Base-by-base conservation (phyloP, 2,888 invertebrate species). In the Lasioglossum pauxillum region DNA sequence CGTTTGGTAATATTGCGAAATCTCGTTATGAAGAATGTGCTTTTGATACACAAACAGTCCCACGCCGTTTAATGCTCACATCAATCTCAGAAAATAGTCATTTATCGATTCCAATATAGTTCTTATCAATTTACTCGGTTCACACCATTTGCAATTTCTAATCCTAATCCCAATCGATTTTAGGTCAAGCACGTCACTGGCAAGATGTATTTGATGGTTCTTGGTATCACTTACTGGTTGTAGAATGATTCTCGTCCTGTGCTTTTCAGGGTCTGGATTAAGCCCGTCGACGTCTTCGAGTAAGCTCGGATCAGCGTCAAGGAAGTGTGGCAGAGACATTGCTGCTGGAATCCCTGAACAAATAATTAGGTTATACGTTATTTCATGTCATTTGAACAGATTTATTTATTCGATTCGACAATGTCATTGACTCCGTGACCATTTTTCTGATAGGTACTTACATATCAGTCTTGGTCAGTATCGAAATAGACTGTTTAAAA, bases 311-410 rank as follows among this genome's bases (percentile, higher is more conserved):
- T 95, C 95, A 14, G 94, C 94, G 74, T 95, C 87, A 74, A 95
- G 92, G 81, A 95, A 95, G 91, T 95, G 95, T 23, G 95, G 95
- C 80, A 95, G 86, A 57, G 95, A 95, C 78, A 95, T 92, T 1
- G 95, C 95, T 0, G 94, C 93, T 44, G 95, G 95, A 64, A 95
- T 95, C 75, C 92, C 95, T 95, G 91, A 57, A 77, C 49, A 16
- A n/a, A 67, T 1, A 8, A n/a, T 60, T n/a, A 14, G 5, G 5
- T 41, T 14, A 14, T n/a, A 8, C 31, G 8, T 31, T 31, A 64
- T 27, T 19, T 19, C 19, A 64, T 31, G 19, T 3, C 2, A 60
- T 60, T 60, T 4, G 27, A 31, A 64, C 16, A 16, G 19, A 64
- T 74, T 53, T 5, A 53, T 27, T 19, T 19, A 8, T 44, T 27